phyloP scores from a whole-genome alignment of 2,888 invertebrate genomes.

The Physocephala rufipes region DNA sequence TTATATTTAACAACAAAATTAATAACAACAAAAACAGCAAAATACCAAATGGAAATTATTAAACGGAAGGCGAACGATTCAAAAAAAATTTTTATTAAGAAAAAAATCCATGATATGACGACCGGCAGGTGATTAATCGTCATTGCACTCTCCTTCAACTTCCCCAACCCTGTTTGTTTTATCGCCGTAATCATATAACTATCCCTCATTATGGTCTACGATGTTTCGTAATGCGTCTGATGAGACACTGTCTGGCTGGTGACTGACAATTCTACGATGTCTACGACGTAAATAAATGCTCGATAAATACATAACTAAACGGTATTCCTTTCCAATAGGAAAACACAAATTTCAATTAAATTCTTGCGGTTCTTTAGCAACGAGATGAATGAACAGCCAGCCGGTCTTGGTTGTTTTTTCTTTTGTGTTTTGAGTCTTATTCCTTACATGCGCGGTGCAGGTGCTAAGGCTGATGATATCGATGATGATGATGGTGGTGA shows the following conservation, averaged over 20 bases:
- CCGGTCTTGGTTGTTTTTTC: too few relatives aligned
- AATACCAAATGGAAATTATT: conserved; percentile 24
- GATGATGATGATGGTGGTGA: too few relatives aligned
- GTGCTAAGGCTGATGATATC: too few relatives aligned
- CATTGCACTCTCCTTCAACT: neutral
- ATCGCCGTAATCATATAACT: neutral
- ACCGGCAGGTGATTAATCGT: conserved; percentile 44
- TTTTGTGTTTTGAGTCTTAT: too few relatives aligned
- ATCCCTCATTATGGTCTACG: neutral
- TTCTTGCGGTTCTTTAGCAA: conserved; percentile 2
- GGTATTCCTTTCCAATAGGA: neutral
- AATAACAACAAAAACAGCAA: conserved; percentile 23
- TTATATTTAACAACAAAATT: conserved; percentile 29
- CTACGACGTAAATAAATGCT: neutral
- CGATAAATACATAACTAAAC: neutral
- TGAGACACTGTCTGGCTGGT: neutral
- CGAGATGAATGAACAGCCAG: neutral
- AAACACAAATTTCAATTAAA: conserved; percentile 7
- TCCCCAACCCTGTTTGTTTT: neutral
- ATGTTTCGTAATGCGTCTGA: neutral
- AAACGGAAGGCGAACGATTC: conserved; percentile 25
- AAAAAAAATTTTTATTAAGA: conserved; percentile 43
- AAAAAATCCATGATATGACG: too few relatives aligned
- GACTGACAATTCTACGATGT: neutral
- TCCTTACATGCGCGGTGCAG: too few relatives aligned